Percentiles rank a stretch among this genome's conserved stretches.
These are phyloP conservation scores for Tursiops truncatus DNA, from an alignment of 2,113 vertebrate genomes.

Conservation along the genomic window DNA sequence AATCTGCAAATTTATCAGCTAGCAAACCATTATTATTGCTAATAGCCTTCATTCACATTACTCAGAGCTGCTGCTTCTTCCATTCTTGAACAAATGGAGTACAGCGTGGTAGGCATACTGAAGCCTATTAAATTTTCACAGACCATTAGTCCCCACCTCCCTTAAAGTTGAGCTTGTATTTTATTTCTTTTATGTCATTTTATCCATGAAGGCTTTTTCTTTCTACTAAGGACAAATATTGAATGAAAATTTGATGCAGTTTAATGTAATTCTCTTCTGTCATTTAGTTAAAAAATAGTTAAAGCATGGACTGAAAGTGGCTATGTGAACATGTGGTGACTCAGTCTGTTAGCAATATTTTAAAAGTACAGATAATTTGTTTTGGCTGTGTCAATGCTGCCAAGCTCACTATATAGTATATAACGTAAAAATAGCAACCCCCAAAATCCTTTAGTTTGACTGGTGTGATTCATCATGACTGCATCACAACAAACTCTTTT, in stretches of 20 bases:
- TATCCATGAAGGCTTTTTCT: conserved; percentile 26
- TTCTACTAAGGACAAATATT: conserved; percentile 20
- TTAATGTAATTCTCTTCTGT: not conserved
- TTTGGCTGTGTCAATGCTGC: not conserved
- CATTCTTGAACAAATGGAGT: conserved; percentile 60
- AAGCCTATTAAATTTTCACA: conserved; percentile 67
- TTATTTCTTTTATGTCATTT: conserved; percentile 57
- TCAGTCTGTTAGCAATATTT: not conserved
- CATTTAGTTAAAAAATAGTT: conserved; percentile 23
- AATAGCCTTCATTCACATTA: conserved; percentile 68
- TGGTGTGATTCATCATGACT: not conserved
- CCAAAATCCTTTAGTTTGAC: not conserved
- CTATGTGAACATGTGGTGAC: not conserved
- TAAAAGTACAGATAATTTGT: not conserved
- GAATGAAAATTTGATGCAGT: not conserved
- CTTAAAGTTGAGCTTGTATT: conserved; percentile 54
- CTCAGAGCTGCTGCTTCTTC: conserved; percentile 34
- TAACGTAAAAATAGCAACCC: not conserved
- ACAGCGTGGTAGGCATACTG: not conserved
- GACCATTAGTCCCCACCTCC: conserved; percentile 60
- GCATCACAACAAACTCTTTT: not conserved
- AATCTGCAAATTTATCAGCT: conserved; percentile 70
- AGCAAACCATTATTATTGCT: conserved; percentile 73
- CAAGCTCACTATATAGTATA: not conserved
- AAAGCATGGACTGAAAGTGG: not conserved